A percentile compares a stretch with the other conserved stretches of the same genome.
Conservation (phyloP, 2,113 vertebrate genomes). For the Poeciliopsis occidentalis region DNA sequence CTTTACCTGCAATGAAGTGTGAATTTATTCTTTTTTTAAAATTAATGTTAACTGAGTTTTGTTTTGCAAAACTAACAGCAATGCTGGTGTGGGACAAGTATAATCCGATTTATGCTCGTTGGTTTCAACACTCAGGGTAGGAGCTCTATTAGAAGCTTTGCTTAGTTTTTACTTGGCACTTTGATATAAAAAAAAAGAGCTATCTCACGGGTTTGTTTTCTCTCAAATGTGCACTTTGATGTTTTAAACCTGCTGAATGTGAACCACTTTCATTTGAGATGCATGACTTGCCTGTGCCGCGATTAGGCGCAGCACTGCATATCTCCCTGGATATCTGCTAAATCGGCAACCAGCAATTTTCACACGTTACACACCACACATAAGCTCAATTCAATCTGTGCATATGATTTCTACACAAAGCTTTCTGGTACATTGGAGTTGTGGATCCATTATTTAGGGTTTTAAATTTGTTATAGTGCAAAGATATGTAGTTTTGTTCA, state of each 20-base stretch:
- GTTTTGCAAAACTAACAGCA: background rate
- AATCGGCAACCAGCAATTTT: constrained; percentile 61
- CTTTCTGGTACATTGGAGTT: constrained; percentile 51
- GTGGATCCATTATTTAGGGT: constrained; percentile 68
- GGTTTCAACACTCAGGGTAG: background rate
- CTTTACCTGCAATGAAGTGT: no score
- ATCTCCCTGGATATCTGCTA: constrained; percentile 59
- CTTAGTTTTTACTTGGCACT: background rate
- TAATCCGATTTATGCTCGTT: background rate
- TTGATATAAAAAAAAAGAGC: background rate
- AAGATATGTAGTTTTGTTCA: constrained; percentile 72
- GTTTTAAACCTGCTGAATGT: constrained; percentile 44
- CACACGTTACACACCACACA: constrained; percentile 61
- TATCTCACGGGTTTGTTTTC: background rate
- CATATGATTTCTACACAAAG: constrained; percentile 48
- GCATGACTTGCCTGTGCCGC: constrained; percentile 50
- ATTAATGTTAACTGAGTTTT: background rate
- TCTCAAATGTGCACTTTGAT: constrained; percentile 32
- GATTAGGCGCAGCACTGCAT: constrained; percentile 40
- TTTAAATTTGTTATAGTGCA: constrained; percentile 62
- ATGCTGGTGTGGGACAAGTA: background rate
- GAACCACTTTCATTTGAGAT: constrained; percentile 55
- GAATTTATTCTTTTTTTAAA: background rate
- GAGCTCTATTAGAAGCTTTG: background rate
- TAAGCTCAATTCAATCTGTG: constrained; percentile 47